Conservation (phyloP, 2,888 invertebrate genomes). For the Eristalinus aeneus region DNA sequence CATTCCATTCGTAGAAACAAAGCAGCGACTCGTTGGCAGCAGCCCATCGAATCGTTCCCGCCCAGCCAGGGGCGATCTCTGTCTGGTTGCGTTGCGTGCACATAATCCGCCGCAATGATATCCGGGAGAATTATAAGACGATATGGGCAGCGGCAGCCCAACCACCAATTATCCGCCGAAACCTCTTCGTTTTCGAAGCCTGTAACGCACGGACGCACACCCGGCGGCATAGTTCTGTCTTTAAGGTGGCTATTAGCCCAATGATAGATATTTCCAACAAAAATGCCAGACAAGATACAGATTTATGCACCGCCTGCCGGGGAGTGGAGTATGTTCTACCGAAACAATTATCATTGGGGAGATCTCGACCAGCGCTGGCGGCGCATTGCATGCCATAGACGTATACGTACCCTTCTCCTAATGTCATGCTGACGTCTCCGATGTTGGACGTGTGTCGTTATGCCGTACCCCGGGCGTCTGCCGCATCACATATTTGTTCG, state of each 20-base stretch:
- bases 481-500: conserved; percentile 52
- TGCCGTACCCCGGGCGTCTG: conserved; percentile 50
- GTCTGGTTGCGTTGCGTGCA: conserved; percentile 65
- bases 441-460: conserved; percentile 61
- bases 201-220: conserved; percentile 60
- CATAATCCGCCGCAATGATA: conserved; percentile 68
- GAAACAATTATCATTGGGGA: conserved; percentile 68
- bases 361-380: conserved; percentile 63
- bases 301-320: not conserved
- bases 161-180: conserved; percentile 57
- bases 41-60: conserved; percentile 36
- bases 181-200: not conserved
- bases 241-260: conserved; percentile 71
- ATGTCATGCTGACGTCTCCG: conserved; percentile 51
- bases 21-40: conserved; percentile 14
- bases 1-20: conserved; percentile 43
- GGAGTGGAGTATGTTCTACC: conserved; percentile 35
- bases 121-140: conserved; percentile 68
- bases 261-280: conserved; percentile 70
- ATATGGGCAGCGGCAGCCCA: conserved; percentile 51
- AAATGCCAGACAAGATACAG: conserved; percentile 29
- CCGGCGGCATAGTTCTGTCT: conserved; percentile 71
- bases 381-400: conserved; percentile 63
- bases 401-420: conserved; percentile 55
- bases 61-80: conserved; percentile 58